Evolutionary conservation across 2,888 invertebrate species (phyloP).

Genomic region (Chaetogeoica ovagalla): DNA sequence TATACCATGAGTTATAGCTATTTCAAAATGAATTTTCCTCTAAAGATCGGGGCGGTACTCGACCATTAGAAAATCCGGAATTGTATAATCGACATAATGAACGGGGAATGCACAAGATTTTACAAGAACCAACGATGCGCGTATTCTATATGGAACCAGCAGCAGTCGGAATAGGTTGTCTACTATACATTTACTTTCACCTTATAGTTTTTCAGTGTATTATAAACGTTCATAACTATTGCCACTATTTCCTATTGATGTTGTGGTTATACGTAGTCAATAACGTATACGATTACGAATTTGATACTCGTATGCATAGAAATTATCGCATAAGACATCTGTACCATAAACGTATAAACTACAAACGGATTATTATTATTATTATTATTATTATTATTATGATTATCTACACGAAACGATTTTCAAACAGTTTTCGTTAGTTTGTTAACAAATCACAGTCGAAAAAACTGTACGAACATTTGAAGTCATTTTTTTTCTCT

Average conservation of each 20-base stretch:
- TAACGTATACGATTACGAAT: neutral
- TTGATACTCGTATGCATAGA: neutral
- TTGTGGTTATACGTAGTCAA: neutral
- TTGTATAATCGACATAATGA: too few species aligned
- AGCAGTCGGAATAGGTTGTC: conserved; percentile 5
- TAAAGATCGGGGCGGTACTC: too few species aligned
- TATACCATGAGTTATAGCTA: too few species aligned
- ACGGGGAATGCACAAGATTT: neutral
- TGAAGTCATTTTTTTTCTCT: too few species aligned
- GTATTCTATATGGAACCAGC: conserved; percentile 14
- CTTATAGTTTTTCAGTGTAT: conserved; percentile 5
- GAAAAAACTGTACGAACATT: too few species aligned
- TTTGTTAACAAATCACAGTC: too few species aligned
- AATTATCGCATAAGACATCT: neutral
- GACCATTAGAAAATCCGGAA: too few species aligned
- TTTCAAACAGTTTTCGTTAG: too few species aligned
- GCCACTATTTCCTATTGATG: too few species aligned
- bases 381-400: neutral
- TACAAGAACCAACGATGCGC: conserved; percentile 16
- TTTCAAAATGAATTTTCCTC: too few species aligned
- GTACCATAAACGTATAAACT: neutral
- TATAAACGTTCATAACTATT: neutral
- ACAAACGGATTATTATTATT: too few species aligned
- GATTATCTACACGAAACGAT: too few species aligned
- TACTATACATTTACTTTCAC: conserved; percentile 45